Conservation (phyloP, 2,797 vertebrate species). For the Emydoidea blandingii region DNA sequence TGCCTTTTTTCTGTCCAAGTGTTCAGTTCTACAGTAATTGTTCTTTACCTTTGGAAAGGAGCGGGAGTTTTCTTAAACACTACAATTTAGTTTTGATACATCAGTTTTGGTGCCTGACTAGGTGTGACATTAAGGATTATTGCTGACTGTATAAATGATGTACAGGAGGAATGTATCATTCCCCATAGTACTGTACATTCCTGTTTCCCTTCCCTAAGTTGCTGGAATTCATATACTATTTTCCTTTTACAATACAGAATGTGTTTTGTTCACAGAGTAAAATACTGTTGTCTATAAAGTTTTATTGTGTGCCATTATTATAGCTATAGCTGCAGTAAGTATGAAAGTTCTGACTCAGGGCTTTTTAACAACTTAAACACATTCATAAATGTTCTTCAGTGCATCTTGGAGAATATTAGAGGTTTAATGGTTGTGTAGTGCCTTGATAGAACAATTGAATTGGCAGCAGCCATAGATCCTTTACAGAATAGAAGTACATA, state of each 20-base stretch:
- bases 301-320: conserved; percentile 61
- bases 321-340: conserved; percentile 72
- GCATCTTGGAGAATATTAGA: conserved; percentile 62
- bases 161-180: background rate
- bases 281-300: conserved; percentile 37
- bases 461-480: conserved; percentile 65
- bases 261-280: conserved; percentile 63
- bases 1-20: conserved; percentile 76
- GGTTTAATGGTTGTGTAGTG: conserved; percentile 72
- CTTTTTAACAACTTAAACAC: conserved; percentile 76
- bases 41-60: conserved; percentile 39
- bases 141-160: background rate
- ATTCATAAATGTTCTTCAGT: conserved; percentile 52
- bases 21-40: conserved; percentile 55
- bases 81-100: conserved; percentile 27
- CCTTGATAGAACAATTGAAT: conserved; percentile 77
- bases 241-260: conserved; percentile 53
- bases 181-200: conserved; percentile 20
- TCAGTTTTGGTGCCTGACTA: conserved; percentile 49
- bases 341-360: conserved; percentile 80
- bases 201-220: background rate
- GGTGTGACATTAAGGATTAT: background rate
- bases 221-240: conserved; percentile 12
- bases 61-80: background rate
- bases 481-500: conserved; percentile 22